These are phyloP conservation scores for Polietes domitor DNA, from an alignment of 2,888 invertebrate species.

Conservation along the genomic window DNA sequence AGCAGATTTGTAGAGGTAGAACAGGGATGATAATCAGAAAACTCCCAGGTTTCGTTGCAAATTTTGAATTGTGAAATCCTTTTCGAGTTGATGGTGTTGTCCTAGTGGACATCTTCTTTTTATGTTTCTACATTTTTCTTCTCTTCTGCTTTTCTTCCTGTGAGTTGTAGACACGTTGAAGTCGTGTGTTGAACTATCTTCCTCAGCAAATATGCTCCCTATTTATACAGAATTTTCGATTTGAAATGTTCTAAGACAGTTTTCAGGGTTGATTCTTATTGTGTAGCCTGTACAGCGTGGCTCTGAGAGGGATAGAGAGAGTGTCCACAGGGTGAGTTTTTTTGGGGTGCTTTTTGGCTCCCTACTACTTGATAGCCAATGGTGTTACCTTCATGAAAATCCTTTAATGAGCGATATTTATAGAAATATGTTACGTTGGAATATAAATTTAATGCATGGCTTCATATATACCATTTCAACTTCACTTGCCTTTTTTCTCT, in stretches of 20 bases:
- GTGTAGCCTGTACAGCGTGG: no score
- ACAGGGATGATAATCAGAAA: not conserved
- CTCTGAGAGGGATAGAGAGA: no score
- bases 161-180: slow-evolving; percentile 59
- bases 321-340: no score
- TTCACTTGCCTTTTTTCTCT: no score
- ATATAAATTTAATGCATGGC: no score
- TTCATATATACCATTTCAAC: no score
- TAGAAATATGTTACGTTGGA: no score
- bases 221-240: slow-evolving; percentile 57
- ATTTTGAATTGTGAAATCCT: not conserved
- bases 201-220: slow-evolving; percentile 30
- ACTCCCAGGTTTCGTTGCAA: slow-evolving; percentile 7
- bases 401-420: no score
- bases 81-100: not conserved
- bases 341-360: no score
- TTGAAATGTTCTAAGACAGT: slow-evolving; percentile 43
- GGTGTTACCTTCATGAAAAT: no score
- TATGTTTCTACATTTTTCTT: not conserved
- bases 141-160: slow-evolving; percentile 4
- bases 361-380: no score
- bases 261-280: slow-evolving; percentile 55
- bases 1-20: not conserved
- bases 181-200: slow-evolving; percentile 56
- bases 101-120: not conserved